A percentile compares a stretch with the other conserved stretches of the same genome.
Conservation (phyloP, 2,113 vertebrate genomes). For the Passer domesticus region DNA sequence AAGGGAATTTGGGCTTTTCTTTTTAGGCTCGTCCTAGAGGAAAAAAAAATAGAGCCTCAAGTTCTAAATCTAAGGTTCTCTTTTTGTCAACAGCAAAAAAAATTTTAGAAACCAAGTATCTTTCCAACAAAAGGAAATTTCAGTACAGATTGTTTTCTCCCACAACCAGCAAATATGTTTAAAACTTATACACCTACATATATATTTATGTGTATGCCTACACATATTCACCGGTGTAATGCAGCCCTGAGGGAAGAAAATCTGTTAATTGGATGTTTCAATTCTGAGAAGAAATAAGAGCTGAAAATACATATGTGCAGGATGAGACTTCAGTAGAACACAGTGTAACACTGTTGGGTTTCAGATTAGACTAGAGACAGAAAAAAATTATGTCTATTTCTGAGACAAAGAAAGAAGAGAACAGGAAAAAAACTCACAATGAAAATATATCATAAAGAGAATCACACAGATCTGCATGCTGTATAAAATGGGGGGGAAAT, state of each 20-base stretch:
- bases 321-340: neutral
- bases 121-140: neutral
- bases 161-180: neutral
- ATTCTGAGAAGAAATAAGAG: neutral
- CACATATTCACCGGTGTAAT: neutral
- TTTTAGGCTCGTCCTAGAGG: neutral
- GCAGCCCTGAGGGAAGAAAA: neutral
- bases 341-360: neutral
- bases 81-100: neutral
- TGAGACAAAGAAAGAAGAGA: neutral
- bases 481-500: rapidly evolving
- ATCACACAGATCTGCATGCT: neutral
- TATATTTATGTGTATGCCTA: neutral
- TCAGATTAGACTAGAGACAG: neutral
- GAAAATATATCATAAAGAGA: neutral
- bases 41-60: neutral
- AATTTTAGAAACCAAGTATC: neutral
- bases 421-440: neutral
- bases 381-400: neutral
- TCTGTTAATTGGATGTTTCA: neutral
- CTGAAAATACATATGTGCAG: neutral
- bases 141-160: neutral
- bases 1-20: neutral
- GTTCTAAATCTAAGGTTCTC: neutral
- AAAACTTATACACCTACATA: neutral